These are phyloP conservation scores for Centropus unirufus DNA, from an alignment of 2,113 vertebrate genomes.

Conservation along the genomic window DNA sequence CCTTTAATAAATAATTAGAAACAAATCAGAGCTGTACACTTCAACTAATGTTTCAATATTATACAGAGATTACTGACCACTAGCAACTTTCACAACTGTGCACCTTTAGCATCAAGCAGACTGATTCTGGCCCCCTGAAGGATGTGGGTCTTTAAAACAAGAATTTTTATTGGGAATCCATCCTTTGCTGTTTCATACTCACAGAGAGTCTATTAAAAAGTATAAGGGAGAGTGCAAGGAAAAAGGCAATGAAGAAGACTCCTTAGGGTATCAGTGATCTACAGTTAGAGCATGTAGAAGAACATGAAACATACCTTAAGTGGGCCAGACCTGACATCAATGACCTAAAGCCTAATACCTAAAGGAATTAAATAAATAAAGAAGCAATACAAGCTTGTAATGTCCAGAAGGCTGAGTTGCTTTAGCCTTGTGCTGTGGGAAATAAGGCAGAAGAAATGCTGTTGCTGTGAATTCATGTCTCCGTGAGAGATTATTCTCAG, in stretches of 20 bases:
- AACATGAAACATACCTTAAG: not conserved
- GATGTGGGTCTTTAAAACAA: not conserved
- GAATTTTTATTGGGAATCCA: not conserved
- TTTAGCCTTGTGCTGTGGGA: slow-evolving; percentile 1
- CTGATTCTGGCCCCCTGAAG: not conserved
- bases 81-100: not conserved
- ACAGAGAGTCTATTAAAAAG: not conserved
- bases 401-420: slow-evolving; percentile 5
- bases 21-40: not conserved
- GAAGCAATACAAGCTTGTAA: not conserved
- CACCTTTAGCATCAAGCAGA: rapidly evolving
- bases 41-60: not conserved
- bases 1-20: not conserved
- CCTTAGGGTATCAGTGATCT: not conserved
- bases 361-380: slow-evolving; percentile 13
- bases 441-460: slow-evolving; percentile 60
- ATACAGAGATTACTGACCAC: not conserved
- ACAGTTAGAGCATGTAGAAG: not conserved
- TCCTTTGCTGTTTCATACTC: not conserved
- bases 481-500: not conserved
- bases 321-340: not conserved
- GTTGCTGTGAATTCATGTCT: slow-evolving; percentile 28
- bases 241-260: not conserved
- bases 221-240: not conserved
- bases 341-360: not conserved